A percentile compares a stretch with the other conserved stretches of the same genome.
Evolutionary conservation across 2,797 vertebrate species (phyloP).

Genomic region (Oryzias sinensis): DNA sequence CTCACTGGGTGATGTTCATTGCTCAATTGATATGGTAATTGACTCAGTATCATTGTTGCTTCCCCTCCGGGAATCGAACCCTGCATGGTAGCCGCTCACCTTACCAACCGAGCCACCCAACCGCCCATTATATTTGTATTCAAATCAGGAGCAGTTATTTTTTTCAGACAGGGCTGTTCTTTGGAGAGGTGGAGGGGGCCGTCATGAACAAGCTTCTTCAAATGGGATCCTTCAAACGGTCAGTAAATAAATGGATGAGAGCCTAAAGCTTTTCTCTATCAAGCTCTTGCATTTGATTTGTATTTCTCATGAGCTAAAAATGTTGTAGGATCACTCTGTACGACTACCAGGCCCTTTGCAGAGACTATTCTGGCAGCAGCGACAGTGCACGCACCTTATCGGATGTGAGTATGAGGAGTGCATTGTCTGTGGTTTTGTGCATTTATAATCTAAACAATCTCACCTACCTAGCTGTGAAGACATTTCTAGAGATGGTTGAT

Average conservation of each 20-base stretch:
- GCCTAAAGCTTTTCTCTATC: background rate
- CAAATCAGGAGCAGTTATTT: constrained; percentile 5
- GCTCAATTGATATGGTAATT: no score
- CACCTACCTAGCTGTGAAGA: no score
- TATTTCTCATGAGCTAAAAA: constrained; percentile 8
- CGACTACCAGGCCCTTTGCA: constrained; percentile 96
- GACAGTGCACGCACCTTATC: constrained; percentile 87
- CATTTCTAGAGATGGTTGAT: background rate
- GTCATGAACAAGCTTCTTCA: constrained; percentile 97
- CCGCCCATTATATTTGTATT: no score
- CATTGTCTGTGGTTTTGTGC: background rate
- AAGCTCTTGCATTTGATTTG: background rate
- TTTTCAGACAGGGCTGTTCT: constrained; percentile 92
- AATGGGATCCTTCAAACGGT: constrained; percentile 99
- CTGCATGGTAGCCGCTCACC: no score
- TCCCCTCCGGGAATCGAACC: no score
- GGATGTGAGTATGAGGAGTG: constrained; percentile 82
- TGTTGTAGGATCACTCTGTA: constrained; percentile 89
- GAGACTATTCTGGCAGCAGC: constrained; percentile 90
- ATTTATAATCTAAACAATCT: no score
- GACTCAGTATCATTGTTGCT: no score
- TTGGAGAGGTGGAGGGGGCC: constrained; percentile 93
- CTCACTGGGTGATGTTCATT: no score
- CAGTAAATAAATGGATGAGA: constrained; percentile 34
- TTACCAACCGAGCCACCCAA: no score